These are phyloP conservation scores for Polypedilum pembai DNA, from an alignment of 1,140 invertebrate genomes.

Conservation along the genomic window DNA sequence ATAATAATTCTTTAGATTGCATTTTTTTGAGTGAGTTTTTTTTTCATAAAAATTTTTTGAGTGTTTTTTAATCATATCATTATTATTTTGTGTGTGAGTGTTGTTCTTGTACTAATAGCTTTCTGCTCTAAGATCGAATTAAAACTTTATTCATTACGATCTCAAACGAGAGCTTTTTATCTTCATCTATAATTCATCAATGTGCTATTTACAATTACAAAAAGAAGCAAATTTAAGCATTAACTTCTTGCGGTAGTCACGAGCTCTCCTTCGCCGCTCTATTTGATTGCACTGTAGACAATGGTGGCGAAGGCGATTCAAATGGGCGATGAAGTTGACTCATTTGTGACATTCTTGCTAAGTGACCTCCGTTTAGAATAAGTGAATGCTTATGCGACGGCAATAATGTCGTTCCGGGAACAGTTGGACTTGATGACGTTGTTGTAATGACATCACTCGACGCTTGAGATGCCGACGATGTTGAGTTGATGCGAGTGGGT, in stretches of 20 bases:
- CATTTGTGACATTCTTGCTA: constrained; percentile 19
- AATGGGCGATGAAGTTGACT: constrained; percentile 19
- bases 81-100: no score
- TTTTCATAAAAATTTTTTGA: not conserved
- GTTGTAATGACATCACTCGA: constrained; percentile 16
- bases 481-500: constrained; percentile 43
- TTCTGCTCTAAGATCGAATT: not conserved
- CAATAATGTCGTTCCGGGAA: not conserved
- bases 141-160: not conserved
- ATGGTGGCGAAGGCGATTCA: not conserved
- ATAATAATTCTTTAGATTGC: constrained; percentile 12
- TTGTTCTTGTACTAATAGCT: not conserved
- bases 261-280: not conserved
- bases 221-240: not conserved
- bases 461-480: constrained; percentile 29
- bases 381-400: constrained; percentile 5
- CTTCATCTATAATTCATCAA: no score
- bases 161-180: no score
- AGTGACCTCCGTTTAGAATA: not conserved
- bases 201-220: not conserved
- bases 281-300: not conserved
- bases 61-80: no score
- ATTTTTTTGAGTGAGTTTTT: constrained; percentile 14
- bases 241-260: constrained; percentile 23
- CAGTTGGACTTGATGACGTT: not conserved